Base-by-base conservation (phyloP, 2,113 vertebrate genomes). In the Amblyornis subalaris region DNA sequence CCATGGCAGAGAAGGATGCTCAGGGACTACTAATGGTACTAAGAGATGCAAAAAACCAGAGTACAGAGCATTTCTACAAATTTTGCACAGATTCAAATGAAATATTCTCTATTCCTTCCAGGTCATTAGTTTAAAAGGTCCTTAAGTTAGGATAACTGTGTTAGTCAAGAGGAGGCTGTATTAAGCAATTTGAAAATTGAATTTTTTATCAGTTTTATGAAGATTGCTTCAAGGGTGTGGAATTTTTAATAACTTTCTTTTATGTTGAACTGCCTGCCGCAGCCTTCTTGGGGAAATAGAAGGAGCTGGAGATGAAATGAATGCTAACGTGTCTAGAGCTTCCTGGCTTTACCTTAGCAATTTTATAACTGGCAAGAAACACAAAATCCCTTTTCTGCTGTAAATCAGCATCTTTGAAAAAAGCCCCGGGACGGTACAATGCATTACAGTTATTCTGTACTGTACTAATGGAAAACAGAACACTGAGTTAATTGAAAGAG, bases 121-220 rank as follows among this genome's bases (percentile, higher is more conserved):
- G 93, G 88, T 88, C 76, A 95, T 96, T 95, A 95, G 91, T 96
- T 97, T 97, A 94, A 96, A 96, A 96, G 94, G 81, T 90, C 95
- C 77, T 96, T 95, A 96, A 94, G 78, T 93, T 96, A 94, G 84
- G 92, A 96, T 94, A 96, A 96, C 94, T 89, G 77, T 93, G 78
- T 93, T 95, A 97, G 93, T 88, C 54, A 80, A 86, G 73, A 92
- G 90, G 91, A 95, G 79, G 36, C 40, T 60, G 69, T 91, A 91
- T 93, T 90, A 95, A 92, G 61, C 75, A 95, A 95, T 81, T 95
- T 90, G 85, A 74, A 93, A 94, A 91, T 85, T 96, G 94, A 90
- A 93, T 93, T 87, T 96, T 76, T 74, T 66, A 58, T 97, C 93
- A 93, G 15, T 92, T 88, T 91, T 96, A 82, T 93, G 89, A 82